Conservation (phyloP, 2,797 vertebrate genomes). For the Phyllotis vaccarum region DNA sequence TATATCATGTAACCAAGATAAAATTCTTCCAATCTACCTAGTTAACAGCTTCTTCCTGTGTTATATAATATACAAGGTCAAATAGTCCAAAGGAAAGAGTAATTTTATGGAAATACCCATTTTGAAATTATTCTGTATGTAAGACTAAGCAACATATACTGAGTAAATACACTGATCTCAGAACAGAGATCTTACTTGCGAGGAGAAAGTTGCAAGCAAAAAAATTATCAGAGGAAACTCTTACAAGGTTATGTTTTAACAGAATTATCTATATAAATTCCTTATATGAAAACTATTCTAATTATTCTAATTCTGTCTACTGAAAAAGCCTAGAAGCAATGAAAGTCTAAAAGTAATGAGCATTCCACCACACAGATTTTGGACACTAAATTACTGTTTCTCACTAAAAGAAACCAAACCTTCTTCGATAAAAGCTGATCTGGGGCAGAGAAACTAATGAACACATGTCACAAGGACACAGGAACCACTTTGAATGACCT, state of each 20-base stretch:
- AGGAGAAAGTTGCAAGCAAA: conserved; percentile 42
- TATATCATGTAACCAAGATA: neutral
- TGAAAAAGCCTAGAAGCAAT: neutral
- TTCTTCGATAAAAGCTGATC: conserved; percentile 29
- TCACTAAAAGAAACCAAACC: conserved; percentile 54
- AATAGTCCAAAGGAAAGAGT: conserved; percentile 37
- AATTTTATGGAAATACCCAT: neutral
- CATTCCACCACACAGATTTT: conserved; percentile 7
- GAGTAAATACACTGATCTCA: conserved; percentile 31
- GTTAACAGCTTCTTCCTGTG: neutral
- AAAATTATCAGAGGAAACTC: neutral
- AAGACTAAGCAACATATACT: conserved; percentile 10
- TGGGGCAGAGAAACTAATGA: conserved; percentile 20
- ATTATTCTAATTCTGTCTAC: conserved; percentile 11
- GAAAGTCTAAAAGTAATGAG: conserved; percentile 1
- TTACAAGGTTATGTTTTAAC: conserved; percentile 30
- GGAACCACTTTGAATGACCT: conserved; percentile 47
- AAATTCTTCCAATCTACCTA: neutral
- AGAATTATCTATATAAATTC: conserved; percentile 51
- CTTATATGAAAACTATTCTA: neutral
- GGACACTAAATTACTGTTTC: conserved; percentile 25
- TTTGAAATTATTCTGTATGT: conserved; percentile 53
- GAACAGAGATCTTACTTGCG: conserved; percentile 16
- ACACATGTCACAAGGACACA: conserved; percentile 28
- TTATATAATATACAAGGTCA: neutral